phyloP scores from a whole-genome alignment of 2,113 vertebrate genomes.

The Egretta garzetta region DNA sequence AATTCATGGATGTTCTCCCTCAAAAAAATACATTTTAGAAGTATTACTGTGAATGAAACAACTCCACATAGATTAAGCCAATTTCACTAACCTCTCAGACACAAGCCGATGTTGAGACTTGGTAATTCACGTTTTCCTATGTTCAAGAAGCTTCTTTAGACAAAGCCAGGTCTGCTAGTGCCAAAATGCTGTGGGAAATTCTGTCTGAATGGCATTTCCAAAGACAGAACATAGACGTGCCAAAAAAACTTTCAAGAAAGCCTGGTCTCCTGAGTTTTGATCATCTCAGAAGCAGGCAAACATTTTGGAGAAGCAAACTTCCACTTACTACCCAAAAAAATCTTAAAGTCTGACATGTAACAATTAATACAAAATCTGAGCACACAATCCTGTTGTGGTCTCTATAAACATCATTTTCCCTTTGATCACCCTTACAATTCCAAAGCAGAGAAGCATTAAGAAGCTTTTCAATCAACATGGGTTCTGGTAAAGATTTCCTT shows the following conservation, averaged over 20 bases:
- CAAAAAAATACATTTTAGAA: background rate
- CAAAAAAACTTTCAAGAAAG: background rate
- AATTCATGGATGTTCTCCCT: background rate
- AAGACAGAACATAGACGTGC: background rate
- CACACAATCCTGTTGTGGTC: background rate
- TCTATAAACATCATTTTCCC: background rate
- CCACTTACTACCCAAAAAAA: background rate
- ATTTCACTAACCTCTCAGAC: background rate
- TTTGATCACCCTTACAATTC: background rate
- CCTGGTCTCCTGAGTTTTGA: background rate
- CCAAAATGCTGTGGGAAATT: background rate
- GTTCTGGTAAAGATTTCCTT: background rate
- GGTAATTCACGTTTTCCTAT: background rate
- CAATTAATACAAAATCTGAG: background rate
- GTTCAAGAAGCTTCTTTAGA: background rate
- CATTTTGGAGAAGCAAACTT: background rate
- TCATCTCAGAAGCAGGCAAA: background rate
- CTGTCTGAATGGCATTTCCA: background rate
- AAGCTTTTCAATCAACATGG: background rate
- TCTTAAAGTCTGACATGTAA: background rate
- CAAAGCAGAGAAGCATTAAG: background rate
- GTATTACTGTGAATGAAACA: background rate
- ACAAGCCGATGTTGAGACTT: too few species aligned
- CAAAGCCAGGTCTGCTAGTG: background rate
- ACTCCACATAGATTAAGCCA: background rate